Conservation (phyloP, 2,888 invertebrate genomes). For the Therioaphis trifolii region DNA sequence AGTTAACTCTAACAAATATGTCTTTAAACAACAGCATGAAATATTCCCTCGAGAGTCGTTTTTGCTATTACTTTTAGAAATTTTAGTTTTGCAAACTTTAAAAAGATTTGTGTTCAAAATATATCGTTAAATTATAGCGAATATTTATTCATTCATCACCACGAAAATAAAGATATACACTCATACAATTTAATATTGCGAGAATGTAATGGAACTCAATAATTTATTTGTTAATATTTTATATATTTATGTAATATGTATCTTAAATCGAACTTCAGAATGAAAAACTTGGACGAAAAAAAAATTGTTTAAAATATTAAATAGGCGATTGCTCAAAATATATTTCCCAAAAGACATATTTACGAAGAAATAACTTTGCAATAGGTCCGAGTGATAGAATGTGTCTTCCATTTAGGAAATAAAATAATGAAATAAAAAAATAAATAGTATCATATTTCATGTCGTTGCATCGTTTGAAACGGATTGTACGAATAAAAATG, state of each 20-base stretch:
- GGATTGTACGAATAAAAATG: background rate
- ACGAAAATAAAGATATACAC: too few relatives aligned
- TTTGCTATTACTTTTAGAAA: too few relatives aligned
- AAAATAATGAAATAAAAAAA: background rate
- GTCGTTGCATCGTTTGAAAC: background rate
- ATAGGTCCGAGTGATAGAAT: background rate
- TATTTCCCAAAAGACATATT: background rate
- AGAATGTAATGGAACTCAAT: background rate
- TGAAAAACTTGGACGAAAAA: background rate
- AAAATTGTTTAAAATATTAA: background rate
- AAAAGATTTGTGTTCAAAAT: background rate
- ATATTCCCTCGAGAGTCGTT: too few relatives aligned
- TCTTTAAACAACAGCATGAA: too few relatives aligned
- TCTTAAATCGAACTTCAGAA: background rate
- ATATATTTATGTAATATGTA: background rate
- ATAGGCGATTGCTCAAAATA: background rate
- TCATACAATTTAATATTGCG: too few relatives aligned
- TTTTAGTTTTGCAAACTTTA: too few relatives aligned
- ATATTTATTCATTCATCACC: background rate
- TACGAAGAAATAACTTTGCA: background rate
- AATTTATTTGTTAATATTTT: background rate
- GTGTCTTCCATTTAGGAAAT: background rate
- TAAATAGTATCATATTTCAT: slow-evolving; percentile 1
- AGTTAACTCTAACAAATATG: too few relatives aligned
- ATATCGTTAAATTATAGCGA: too few relatives aligned